Evolutionary conservation across 1,140 invertebrate genomes (phyloP).

Genomic region (Grapholita molesta): DNA sequence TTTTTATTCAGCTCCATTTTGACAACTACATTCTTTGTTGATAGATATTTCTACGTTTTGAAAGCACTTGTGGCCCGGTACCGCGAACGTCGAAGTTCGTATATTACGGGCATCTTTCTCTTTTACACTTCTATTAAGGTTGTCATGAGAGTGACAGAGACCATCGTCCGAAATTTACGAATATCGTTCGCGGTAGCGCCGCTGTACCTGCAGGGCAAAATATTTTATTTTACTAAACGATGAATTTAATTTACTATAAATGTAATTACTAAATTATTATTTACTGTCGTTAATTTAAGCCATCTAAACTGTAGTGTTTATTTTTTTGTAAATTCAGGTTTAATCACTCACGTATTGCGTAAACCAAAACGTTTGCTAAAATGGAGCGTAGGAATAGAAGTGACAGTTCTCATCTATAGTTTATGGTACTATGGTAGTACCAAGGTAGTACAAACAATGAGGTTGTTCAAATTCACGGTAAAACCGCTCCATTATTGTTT

Average conservation of each 20-base stretch:
- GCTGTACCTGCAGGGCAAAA: too few relatives aligned
- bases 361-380: neutral
- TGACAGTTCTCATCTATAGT: neutral
- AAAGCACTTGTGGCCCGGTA: too few relatives aligned
- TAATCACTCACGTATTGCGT: too few relatives aligned
- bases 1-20: slow-evolving; percentile 1
- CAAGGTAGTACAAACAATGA: neutral
- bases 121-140: too few relatives aligned
- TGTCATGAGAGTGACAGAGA: too few relatives aligned
- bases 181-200: too few relatives aligned
- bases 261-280: too few relatives aligned
- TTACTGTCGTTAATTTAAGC: neutral
- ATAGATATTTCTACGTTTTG: slow-evolving; percentile 7
- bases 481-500: neutral
- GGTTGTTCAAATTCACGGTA: neutral
- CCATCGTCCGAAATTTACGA: too few relatives aligned
- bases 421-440: neutral
- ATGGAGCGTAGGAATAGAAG: neutral
- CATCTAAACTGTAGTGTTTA: neutral
- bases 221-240: too few relatives aligned
- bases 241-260: too few relatives aligned
- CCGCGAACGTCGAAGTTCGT: too few relatives aligned
- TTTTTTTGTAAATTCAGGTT: neutral
- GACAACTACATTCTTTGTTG: neutral
- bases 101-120: too few relatives aligned